Conservation (phyloP, 2,888 invertebrate species). For the Macaria liturata region DNA sequence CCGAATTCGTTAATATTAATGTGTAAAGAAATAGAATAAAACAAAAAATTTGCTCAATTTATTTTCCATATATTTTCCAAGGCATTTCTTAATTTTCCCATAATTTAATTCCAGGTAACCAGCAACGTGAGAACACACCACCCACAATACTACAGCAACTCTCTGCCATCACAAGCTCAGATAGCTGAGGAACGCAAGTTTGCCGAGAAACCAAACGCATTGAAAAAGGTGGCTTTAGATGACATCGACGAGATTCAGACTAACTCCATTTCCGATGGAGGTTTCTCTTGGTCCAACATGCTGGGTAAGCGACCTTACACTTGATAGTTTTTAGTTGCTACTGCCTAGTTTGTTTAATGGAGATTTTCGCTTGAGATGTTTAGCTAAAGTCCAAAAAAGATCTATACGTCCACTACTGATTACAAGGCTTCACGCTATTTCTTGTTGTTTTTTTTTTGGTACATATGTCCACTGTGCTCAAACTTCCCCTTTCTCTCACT, state of each 20-base stretch:
- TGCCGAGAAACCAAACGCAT: conserved; percentile 93
- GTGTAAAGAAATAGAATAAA: neutral
- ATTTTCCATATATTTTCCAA: neutral
- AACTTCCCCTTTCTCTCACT: conserved; percentile 20
- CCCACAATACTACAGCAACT: conserved; percentile 76
- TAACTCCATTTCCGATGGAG: conserved; percentile 90
- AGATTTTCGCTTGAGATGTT: no score
- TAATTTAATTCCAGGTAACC: conserved; percentile 61
- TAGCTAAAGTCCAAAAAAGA: no score
- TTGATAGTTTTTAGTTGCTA: no score
- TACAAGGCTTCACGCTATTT: conserved; percentile 8
- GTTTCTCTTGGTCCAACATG: conserved; percentile 95
- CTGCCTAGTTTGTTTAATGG: no score
- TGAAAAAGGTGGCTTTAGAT: conserved; percentile 93
- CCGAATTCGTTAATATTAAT: no score
- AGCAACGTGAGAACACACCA: conserved; percentile 76
- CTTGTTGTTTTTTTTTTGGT: conserved; percentile 16
- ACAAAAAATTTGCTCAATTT: neutral
- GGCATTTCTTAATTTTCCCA: neutral
- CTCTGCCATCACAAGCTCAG: conserved; percentile 64
- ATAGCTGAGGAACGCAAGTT: conserved; percentile 88
- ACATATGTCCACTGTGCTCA: conserved; percentile 13
- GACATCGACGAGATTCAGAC: conserved; percentile 92
- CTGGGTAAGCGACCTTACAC: conserved; percentile 76
- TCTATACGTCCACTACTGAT: no score